Percentiles rank a stretch among this genome's conserved stretches.
Conservation (phyloP, 1,140 invertebrate genomes). For the Acromyrmex charruanus region DNA sequence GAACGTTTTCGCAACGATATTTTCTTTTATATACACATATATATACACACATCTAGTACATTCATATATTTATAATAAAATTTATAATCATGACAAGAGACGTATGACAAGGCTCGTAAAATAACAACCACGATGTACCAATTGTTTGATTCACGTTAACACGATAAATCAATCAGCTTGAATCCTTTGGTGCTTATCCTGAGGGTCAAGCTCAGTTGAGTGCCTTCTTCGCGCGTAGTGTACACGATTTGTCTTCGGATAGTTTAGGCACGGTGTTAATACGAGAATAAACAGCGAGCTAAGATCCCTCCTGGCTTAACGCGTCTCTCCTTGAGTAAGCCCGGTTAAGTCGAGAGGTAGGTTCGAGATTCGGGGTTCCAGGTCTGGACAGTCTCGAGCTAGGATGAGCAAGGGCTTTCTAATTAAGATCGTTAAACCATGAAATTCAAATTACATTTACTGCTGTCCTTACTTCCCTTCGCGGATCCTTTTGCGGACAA, state of each 20-base stretch:
- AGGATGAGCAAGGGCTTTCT: conserved; percentile 79
- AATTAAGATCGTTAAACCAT: conserved; percentile 83
- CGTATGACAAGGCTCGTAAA: background rate
- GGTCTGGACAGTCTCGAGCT: conserved; percentile 74
- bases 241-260: conserved; percentile 78
- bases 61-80: background rate
- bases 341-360: conserved; percentile 77
- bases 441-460: conserved; percentile 82
- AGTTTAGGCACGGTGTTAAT: conserved; percentile 78
- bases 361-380: conserved; percentile 78
- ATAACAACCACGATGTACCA: background rate
- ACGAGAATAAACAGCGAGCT: conserved; percentile 78
- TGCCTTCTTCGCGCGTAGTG: conserved; percentile 66
- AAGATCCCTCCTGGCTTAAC: conserved; percentile 78
- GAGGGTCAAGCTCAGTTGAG: conserved; percentile 65
- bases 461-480: conserved; percentile 74
- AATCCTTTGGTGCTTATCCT: conserved; percentile 56
- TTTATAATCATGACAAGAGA: background rate
- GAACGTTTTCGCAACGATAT: background rate
- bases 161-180: conserved; percentile 53
- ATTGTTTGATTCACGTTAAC: conserved; percentile 20
- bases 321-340: conserved; percentile 79
- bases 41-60: background rate
- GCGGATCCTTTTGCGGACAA: conserved; percentile 73
- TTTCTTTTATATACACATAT: background rate